A percentile compares a stretch with the other conserved stretches of the same genome.
Conservation (phyloP, 2,888 invertebrate genomes). For the Epistrophe eligans region DNA sequence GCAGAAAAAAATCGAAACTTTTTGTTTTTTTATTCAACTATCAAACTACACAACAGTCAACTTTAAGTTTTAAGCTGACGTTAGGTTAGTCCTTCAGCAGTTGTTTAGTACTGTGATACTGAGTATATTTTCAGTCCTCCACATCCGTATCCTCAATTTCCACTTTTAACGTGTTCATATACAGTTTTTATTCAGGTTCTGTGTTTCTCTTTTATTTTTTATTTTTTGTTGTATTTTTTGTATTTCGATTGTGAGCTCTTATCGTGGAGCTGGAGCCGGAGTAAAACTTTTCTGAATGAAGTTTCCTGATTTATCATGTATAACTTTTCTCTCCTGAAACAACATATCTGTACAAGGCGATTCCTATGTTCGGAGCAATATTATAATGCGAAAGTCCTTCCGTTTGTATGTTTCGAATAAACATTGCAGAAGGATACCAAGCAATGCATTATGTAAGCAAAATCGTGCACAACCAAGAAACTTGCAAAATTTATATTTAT, state of each 20-base stretch:
- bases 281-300: conserved; percentile 75
- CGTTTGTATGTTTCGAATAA: conserved; percentile 68
- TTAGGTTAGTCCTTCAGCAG: conserved; percentile 64
- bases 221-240: conserved; percentile 30
- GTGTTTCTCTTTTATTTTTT: conserved; percentile 28
- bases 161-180: conserved; percentile 59
- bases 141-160: conserved; percentile 44
- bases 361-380: conserved; percentile 62
- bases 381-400: conserved; percentile 68
- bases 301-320: conserved; percentile 76
- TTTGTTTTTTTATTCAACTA: conserved; percentile 26
- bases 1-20: conserved; percentile 51
- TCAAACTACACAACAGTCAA: conserved; percentile 48
- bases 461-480: conserved; percentile 59
- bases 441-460: conserved; percentile 64
- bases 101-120: conserved; percentile 63
- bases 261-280: conserved; percentile 60
- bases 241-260: conserved; percentile 66
- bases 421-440: conserved; percentile 64
- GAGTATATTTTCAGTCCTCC: conserved; percentile 48
- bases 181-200: conserved; percentile 54
- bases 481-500: conserved; percentile 66
- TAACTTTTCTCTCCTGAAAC: conserved; percentile 66
- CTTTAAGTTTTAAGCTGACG: conserved; percentile 69
- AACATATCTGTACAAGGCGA: conserved; percentile 68